Evolutionary conservation across 2,888 invertebrate genomes (phyloP).

Genomic region (Eledona agricola): DNA sequence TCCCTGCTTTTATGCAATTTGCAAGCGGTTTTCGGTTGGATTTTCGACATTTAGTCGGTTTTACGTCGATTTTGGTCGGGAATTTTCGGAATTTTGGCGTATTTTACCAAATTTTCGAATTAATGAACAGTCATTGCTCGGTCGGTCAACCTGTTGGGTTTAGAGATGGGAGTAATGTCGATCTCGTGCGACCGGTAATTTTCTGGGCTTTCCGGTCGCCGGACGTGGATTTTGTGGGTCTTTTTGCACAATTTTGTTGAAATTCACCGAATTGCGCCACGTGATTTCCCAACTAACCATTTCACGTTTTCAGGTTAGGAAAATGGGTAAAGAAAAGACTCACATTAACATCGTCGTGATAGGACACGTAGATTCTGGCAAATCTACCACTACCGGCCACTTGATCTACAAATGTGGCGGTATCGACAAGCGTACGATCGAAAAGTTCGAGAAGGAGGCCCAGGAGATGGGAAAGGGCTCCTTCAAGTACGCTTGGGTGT

Average conservation of each 20-base stretch:
- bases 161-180: not conserved
- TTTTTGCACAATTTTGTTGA: not conserved
- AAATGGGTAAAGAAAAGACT: constrained; percentile 96
- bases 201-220: not conserved
- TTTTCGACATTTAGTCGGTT: constrained; percentile 2
- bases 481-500: constrained; percentile 99
- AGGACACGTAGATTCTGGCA: constrained; percentile 98
- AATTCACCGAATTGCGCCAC: constrained; percentile 4
- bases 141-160: not conserved
- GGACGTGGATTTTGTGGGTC: not conserved
- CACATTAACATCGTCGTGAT: constrained; percentile 99
- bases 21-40: constrained; percentile 3
- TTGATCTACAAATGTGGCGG: constrained; percentile 99
- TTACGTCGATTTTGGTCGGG: not conserved
- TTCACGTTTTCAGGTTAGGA: constrained; percentile 39
- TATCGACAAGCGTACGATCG: constrained; percentile 98
- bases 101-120: not conserved
- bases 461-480: constrained; percentile 99
- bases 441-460: constrained; percentile 99
- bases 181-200: not conserved
- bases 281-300: constrained; percentile 1
- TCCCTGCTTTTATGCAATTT: not conserved
- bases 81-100: constrained; percentile 10
- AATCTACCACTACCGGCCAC: constrained; percentile 95
- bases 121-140: no score